Conservation (phyloP, 2,888 invertebrate species). For the Lutraria lutraria region DNA sequence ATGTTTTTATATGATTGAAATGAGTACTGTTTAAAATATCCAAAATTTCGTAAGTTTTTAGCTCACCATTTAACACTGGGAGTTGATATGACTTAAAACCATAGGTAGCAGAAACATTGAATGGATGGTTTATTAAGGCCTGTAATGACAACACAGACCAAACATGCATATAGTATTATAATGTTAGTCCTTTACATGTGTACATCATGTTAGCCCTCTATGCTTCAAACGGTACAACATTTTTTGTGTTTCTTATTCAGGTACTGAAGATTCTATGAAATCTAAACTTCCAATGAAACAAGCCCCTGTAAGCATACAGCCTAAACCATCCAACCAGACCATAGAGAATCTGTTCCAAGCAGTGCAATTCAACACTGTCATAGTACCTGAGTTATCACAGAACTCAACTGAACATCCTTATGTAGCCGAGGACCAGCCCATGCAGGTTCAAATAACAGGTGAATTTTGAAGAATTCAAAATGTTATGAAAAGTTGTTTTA, state of each 20-base stretch:
- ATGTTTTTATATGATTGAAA: neutral
- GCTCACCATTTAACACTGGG: too few species aligned
- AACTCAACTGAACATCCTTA: slow-evolving; percentile 1
- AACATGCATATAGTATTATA: too few species aligned
- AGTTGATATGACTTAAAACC: too few species aligned
- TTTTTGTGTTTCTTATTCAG: neutral
- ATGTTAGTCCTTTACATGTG: too few species aligned
- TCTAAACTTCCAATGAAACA: neutral
- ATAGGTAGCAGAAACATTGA: too few species aligned
- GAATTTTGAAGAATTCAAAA: neutral
- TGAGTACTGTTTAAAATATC: neutral
- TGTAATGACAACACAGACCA: too few species aligned
- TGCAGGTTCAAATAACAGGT: slow-evolving; percentile 23
- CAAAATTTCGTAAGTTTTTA: slow-evolving; percentile 1
- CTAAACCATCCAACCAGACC: slow-evolving; percentile 50
- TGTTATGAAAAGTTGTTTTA: neutral
- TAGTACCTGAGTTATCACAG: slow-evolving; percentile 1
- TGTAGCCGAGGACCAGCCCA: neutral
- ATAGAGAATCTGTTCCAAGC: slow-evolving; percentile 40
- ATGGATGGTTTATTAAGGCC: too few species aligned
- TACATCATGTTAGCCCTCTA: too few species aligned
- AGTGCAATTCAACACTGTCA: slow-evolving; percentile 34
- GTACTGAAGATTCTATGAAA: neutral
- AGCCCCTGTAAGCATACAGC: slow-evolving; percentile 43
- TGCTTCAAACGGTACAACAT: too few species aligned